Percentiles rank a stretch among this genome's conserved stretches.
Evolutionary conservation across 1,140 invertebrate species (phyloP).

Genomic region (Anastrepha obliqua): DNA sequence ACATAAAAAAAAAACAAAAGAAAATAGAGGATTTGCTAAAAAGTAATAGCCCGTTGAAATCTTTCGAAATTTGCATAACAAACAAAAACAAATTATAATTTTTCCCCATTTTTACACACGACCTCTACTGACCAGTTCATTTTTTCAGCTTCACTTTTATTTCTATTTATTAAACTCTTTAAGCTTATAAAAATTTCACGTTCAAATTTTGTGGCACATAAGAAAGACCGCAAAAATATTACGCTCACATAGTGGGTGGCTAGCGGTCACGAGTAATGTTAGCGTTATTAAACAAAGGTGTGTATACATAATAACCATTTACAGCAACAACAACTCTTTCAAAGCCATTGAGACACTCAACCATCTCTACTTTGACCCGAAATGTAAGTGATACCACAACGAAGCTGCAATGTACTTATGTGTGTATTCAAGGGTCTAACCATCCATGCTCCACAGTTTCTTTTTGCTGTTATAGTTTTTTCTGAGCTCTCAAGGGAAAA

Average conservation of each 20-base stretch:
- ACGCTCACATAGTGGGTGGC: not conserved
- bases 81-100: not conserved
- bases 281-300: not conserved
- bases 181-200: not conserved
- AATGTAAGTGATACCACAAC: constrained; percentile 1
- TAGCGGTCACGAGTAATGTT: not conserved
- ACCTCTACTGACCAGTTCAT: not conserved
- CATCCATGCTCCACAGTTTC: not conserved
- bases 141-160: not conserved
- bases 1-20: not conserved
- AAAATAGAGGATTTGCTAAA: not conserved
- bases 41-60: not conserved
- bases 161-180: no score
- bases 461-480: not conserved
- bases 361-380: not conserved
- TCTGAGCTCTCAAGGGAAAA: no score
- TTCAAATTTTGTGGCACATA: not conserved
- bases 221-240: not conserved
- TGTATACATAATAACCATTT: not conserved
- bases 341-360: not conserved
- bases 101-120: not conserved
- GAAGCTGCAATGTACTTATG: not conserved
- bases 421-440: not conserved
- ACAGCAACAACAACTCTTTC: not conserved
- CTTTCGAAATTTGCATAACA: not conserved